A percentile compares a stretch with the other conserved stretches of the same genome.
phyloP scores from a whole-genome alignment of 2,797 vertebrate genomes.

The Steatocranus sp. region DNA sequence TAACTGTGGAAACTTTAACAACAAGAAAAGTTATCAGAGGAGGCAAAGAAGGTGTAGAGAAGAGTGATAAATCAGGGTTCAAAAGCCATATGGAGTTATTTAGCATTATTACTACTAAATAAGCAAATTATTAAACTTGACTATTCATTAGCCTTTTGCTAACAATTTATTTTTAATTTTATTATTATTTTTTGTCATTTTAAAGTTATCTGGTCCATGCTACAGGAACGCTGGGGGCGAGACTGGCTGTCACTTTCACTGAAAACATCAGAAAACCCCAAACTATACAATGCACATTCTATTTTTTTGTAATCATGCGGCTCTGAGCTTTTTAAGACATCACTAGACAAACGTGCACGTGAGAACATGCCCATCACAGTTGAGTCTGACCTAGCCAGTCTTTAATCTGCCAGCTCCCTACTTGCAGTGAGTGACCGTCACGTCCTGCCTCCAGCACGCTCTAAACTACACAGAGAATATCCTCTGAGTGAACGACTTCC shows the following conservation, averaged over 20 bases:
- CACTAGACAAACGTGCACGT: neutral
- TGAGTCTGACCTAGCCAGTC: neutral
- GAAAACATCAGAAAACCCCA: neutral
- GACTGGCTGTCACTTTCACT: neutral
- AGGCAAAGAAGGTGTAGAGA: neutral
- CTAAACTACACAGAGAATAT: neutral
- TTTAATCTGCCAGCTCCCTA: neutral
- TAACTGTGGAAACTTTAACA: neutral
- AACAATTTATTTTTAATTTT: neutral
- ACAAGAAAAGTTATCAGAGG: neutral
- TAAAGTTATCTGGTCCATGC: neutral
- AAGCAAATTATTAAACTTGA: neutral
- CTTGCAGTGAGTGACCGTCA: neutral
- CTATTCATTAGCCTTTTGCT: neutral
- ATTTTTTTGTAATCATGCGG: fast-evolving
- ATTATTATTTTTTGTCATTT: neutral
- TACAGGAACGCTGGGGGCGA: neutral
- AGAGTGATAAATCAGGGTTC: neutral
- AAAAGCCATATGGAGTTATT: neutral
- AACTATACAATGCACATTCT: neutral
- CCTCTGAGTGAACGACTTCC: neutral
- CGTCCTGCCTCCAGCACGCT: neutral
- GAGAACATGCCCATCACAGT: neutral
- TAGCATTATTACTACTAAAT: neutral
- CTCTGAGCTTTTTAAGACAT: neutral